Evolutionary conservation across 2,888 invertebrate genomes (phyloP).

Genomic region (Machimus rusticus): DNA sequence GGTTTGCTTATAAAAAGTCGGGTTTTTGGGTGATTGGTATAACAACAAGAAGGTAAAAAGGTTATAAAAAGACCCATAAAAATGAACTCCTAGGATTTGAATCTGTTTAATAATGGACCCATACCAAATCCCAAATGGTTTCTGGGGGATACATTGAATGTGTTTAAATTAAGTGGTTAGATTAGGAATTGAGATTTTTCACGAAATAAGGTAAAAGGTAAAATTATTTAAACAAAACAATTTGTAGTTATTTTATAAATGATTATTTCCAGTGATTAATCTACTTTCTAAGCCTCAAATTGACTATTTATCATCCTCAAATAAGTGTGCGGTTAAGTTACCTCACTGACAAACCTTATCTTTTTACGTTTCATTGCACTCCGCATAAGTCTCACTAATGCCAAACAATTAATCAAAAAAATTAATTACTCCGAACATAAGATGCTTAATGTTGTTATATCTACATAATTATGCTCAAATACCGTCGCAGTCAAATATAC

Average conservation of each 20-base stretch:
- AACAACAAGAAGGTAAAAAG: not conserved
- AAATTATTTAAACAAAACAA: not conserved
- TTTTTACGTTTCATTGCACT: not conserved
- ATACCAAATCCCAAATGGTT: not conserved
- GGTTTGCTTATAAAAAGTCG: not conserved
- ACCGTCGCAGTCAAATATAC: not conserved
- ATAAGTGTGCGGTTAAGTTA: not conserved
- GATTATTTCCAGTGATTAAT: not conserved
- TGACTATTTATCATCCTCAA: not conserved
- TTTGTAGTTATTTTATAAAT: not conserved
- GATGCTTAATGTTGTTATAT: not conserved
- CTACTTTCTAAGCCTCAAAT: not conserved
- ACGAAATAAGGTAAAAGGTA: not conserved
- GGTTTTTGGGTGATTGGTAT: not conserved
- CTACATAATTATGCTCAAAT: not conserved
- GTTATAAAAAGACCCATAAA: not conserved
- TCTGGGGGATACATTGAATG: not conserved
- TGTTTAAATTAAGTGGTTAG: not conserved
- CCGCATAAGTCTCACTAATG: not conserved
- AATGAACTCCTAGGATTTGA: not conserved
- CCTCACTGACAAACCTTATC: not conserved
- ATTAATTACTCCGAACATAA: not conserved
- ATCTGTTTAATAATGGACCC: not conserved
- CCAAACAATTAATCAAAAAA: not conserved
- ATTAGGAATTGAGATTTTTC: not conserved